Base-by-base conservation (phyloP, 2,797 vertebrate genomes). In the Gymnoscopelus microlampas region DNA sequence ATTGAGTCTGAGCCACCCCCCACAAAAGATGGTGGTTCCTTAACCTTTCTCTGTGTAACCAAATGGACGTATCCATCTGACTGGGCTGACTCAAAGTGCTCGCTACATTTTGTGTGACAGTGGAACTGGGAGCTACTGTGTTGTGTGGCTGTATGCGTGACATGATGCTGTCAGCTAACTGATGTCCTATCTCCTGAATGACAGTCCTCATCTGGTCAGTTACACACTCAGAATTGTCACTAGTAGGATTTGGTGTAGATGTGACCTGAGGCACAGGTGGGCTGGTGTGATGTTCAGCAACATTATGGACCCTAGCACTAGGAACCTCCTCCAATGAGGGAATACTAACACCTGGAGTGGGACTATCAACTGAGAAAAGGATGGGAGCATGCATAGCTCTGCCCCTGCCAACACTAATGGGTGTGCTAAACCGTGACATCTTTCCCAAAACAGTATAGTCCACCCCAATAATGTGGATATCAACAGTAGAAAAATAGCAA, bases 21-120 rank as follows among this genome's bases (percentile, higher is more conserved):
- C 53, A 60, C 69, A 29, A 74, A 64, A 26, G 23, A 15, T 3
- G 71, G 65, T n/a, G 65, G 65, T 29, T 74, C 65, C 39, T 74
- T 74, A 44, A 74, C 44, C 71, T 74, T 68, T 39, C 64, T 57
- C n/a, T 62, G 71, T 11, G 70, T 15, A 19, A 72, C 63, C 4
- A 66, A 14, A 5, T 65, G 61, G 5, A 72, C 56, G 9, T 23
- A 56, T n/a, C 7, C 15, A 12, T 56, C 54, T 6, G 24, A 14
- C 15, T 5, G 19, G 19, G 12, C n/a, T 53, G 50, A 9, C 4
- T 10, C 8, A 53, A 14, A 53, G 14, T 53, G 50, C n/a, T n/a
- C 4, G 12, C 50, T 12, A 4, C 1, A 14, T 10, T 53, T 9
- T 10, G 50, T 53, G 50, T 12, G n/a, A 14, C 3, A 14, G 14